Conservation (phyloP, 2,888 invertebrate genomes). For the Pemphredon lugubris region DNA sequence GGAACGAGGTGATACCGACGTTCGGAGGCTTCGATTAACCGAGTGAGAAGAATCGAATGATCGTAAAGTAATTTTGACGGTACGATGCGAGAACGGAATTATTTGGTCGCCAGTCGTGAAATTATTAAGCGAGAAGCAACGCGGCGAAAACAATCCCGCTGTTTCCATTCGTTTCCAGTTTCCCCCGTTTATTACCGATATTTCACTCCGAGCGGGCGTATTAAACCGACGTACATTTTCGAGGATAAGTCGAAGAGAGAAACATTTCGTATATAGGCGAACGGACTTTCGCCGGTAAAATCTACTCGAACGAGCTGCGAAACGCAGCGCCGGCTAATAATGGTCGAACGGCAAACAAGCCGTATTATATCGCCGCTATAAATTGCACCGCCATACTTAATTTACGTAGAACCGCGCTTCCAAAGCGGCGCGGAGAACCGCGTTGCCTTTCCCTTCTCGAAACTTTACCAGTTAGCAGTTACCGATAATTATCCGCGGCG, state of each 20-base stretch:
- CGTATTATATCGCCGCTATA: constrained; percentile 71
- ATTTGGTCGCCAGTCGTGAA: no score
- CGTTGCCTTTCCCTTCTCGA: constrained; percentile 42
- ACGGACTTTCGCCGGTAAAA: constrained; percentile 36
- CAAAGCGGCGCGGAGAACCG: background rate
- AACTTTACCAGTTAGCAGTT: constrained; percentile 75
- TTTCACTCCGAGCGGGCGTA: background rate
- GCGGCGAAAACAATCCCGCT: no score
- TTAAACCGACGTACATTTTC: constrained; percentile 20
- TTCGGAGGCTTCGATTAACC: no score
- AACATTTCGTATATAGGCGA: constrained; percentile 47
- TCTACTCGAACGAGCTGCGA: constrained; percentile 47
- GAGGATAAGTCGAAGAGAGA: constrained; percentile 33
- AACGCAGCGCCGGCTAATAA: constrained; percentile 64
- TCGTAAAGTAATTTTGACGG: no score
- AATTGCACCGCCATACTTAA: constrained; percentile 68
- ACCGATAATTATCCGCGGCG: constrained; percentile 71
- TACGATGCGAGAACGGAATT: no score
- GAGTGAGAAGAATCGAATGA: no score
- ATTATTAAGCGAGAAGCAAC: no score
- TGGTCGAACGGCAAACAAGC: constrained; percentile 66
- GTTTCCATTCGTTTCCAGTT: no score
- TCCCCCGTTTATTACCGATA: background rate
- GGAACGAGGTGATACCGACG: no score
- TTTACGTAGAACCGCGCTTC: constrained; percentile 46